Evolutionary conservation across 2,888 invertebrate genomes (phyloP).

Genomic region (Drosophila paracracens): DNA sequence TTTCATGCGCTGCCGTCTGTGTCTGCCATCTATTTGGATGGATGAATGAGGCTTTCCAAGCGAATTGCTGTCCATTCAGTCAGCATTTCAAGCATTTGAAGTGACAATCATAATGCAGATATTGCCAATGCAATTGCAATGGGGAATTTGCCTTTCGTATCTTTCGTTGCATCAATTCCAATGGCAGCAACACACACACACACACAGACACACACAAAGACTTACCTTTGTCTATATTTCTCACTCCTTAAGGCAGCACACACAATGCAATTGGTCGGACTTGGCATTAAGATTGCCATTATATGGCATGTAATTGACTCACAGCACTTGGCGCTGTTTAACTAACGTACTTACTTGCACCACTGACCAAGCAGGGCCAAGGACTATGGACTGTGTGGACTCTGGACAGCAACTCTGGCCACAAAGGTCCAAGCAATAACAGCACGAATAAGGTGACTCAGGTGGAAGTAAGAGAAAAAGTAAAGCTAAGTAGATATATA

Average conservation of each 20-base stretch:
- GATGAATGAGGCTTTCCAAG: conserved; percentile 56
- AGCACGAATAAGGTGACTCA: conserved; percentile 35
- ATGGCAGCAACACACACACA: neutral
- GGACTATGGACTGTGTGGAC: conserved; percentile 23
- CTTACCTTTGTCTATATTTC: neutral
- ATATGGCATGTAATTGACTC: conserved; percentile 74
- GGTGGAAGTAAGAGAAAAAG: neutral
- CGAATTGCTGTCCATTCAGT: conserved; percentile 79
- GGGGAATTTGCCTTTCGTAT: conserved; percentile 35
- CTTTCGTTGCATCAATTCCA: neutral
- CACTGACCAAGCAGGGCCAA: neutral
- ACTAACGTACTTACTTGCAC: conserved; percentile 60
- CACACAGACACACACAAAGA: neutral
- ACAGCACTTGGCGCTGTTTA: conserved; percentile 70
- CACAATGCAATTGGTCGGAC: conserved; percentile 25
- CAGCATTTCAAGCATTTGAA: conserved; percentile 73
- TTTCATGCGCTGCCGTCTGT: conserved; percentile 40
- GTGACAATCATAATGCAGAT: conserved; percentile 80
- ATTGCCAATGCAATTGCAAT: conserved; percentile 55
- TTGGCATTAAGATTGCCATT: conserved; percentile 54
- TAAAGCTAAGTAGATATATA: no score
- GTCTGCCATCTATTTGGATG: neutral
- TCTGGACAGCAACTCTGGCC: conserved; percentile 30
- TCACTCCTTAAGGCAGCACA: conserved; percentile 8
- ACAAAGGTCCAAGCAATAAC: conserved; percentile 28